Conservation (phyloP, 2,888 invertebrate genomes). For the Melinaea marsaeus region DNA sequence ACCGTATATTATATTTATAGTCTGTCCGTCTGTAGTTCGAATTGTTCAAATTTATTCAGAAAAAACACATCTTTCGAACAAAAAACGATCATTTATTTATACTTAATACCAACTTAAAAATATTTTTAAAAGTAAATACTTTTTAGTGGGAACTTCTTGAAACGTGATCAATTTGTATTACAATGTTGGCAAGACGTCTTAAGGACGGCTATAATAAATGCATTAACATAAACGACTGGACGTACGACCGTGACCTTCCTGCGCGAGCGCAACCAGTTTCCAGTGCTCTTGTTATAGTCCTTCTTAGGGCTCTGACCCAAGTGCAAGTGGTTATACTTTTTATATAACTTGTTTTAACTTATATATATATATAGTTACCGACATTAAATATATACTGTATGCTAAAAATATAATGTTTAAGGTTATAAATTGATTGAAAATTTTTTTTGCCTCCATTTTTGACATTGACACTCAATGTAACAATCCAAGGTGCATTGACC, state of each 20-base stretch:
- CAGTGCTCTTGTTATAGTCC: slow-evolving; percentile 12
- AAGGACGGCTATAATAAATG: slow-evolving; percentile 17
- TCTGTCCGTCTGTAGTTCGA: too few relatives aligned
- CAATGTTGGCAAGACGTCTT: slow-evolving; percentile 8
- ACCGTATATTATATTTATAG: slow-evolving; percentile 1
- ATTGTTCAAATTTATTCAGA: too few relatives aligned
- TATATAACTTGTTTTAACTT: too few relatives aligned
- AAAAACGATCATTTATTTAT: too few relatives aligned
- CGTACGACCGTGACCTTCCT: slow-evolving; percentile 44
- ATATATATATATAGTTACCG: too few relatives aligned
- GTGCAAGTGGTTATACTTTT: neutral
- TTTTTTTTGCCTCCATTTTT: slow-evolving; percentile 15
- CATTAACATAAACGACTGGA: slow-evolving; percentile 34
- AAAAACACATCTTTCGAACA: neutral
- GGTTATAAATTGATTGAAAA: neutral
- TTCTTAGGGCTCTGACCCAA: neutral
- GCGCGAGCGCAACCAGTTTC: slow-evolving; percentile 26
- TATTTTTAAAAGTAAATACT: too few relatives aligned
- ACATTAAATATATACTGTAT: too few relatives aligned
- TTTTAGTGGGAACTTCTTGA: neutral
- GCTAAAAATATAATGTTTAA: too few relatives aligned
- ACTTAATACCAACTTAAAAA: too few relatives aligned
- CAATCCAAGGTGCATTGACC: slow-evolving; percentile 21
- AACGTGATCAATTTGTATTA: slow-evolving; percentile 8
- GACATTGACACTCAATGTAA: slow-evolving; percentile 22